Percentiles rank a stretch among this genome's conserved stretches.
Evolutionary conservation across 2,888 invertebrate species (phyloP).

Genomic region (Mellilla xanthometata): DNA sequence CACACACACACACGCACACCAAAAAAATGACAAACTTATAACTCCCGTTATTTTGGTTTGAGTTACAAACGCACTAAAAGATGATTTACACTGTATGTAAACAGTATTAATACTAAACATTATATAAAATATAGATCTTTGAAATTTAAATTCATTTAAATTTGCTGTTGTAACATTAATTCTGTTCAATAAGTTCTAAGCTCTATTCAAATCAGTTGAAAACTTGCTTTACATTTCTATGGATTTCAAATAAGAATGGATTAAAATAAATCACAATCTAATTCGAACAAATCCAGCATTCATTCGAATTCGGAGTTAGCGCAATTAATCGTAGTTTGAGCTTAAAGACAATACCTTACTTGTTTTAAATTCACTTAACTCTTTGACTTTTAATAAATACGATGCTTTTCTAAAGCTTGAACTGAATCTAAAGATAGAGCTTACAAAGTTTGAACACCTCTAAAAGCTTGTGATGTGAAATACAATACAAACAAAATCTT

Average conservation of each 20-base stretch:
- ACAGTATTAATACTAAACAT: too few species aligned
- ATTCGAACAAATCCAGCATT: slow-evolving; percentile 7
- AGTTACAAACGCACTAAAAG: too few species aligned
- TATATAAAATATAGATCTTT: too few species aligned
- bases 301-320: slow-evolving; percentile 11
- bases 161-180: too few species aligned
- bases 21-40: too few species aligned
- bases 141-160: too few species aligned
- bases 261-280: slow-evolving; percentile 2
- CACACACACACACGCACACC: too few species aligned
- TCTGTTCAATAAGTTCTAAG: too few species aligned
- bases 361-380: slow-evolving; percentile 13
- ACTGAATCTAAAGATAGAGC: slow-evolving; percentile 17
- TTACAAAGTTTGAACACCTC: slow-evolving; percentile 21
- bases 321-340: slow-evolving; percentile 14
- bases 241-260: background rate
- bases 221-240: background rate
- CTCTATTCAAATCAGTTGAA: too few species aligned
- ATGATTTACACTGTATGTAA: too few species aligned
- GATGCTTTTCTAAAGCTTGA: slow-evolving; percentile 6
- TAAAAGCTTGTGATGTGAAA: slow-evolving; percentile 11
- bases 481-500: slow-evolving; percentile 15
- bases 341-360: slow-evolving; percentile 13
- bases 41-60: too few species aligned
- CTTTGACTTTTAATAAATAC: slow-evolving; percentile 14